phyloP scores from a whole-genome alignment of 2,797 vertebrate species.

The Dendrocincla fuliginosa region DNA sequence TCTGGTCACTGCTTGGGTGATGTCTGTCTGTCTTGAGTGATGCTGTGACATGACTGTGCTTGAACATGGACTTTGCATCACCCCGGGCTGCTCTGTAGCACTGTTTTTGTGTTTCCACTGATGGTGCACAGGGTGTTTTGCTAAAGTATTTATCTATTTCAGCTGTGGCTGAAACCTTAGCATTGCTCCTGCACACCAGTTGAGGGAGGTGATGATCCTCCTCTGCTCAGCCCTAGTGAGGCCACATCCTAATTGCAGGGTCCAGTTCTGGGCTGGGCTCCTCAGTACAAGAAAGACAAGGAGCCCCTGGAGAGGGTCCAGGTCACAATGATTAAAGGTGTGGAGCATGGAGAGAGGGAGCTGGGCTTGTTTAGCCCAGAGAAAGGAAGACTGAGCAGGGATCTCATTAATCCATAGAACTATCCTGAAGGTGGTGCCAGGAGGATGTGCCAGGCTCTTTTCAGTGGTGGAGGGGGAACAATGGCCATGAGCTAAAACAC shows the following conservation, averaged over 20 bases:
- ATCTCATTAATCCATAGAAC: background rate
- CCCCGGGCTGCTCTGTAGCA: accelerated
- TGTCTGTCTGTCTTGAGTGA: no score
- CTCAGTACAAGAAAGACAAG: no score
- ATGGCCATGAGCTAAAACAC: background rate
- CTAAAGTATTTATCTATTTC: accelerated
- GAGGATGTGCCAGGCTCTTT: no score
- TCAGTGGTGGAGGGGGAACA: background rate
- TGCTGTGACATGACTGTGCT: background rate
- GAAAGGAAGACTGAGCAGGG: background rate
- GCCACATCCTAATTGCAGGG: background rate
- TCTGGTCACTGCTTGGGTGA: background rate
- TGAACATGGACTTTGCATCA: accelerated
- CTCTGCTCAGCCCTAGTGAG: no score
- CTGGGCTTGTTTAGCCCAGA: background rate
- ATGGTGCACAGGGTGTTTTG: accelerated
- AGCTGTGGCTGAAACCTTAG: accelerated
- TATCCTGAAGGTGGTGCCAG: background rate
- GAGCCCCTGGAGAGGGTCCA: no score
- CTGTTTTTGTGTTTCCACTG: accelerated
- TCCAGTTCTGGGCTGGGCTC: background rate
- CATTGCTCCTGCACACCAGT: accelerated
- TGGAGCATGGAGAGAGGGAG: background rate
- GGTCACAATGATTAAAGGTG: no score
- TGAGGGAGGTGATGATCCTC: accelerated